phyloP scores from a whole-genome alignment of 2,888 invertebrate genomes.

The Leucoma salicis region DNA sequence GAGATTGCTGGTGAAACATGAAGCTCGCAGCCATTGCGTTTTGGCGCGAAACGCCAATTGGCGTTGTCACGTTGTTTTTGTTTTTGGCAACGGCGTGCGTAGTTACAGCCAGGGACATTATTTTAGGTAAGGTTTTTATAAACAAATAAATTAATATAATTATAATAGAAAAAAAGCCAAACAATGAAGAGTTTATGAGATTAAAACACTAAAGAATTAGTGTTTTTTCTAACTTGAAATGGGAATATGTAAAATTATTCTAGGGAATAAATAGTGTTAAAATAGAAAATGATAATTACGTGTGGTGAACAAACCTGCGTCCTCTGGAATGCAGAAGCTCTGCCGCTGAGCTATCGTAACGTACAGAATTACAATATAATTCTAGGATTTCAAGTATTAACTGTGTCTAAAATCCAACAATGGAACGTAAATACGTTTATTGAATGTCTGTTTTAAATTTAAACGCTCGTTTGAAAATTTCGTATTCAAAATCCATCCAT shows the following conservation, averaged over 20 bases:
- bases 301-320: too few relatives aligned
- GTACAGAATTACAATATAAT: too few relatives aligned
- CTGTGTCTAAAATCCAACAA: slow-evolving; percentile 33
- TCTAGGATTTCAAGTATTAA: slow-evolving; percentile 8
- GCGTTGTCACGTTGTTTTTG: slow-evolving; percentile 52
- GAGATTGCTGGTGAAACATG: slow-evolving; percentile 64
- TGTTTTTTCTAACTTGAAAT: too few relatives aligned
- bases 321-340: too few relatives aligned
- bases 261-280: too few relatives aligned
- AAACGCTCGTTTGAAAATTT: slow-evolving; percentile 43
- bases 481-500: slow-evolving; percentile 57
- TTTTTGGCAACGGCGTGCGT: slow-evolving; percentile 54
- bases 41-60: slow-evolving; percentile 73
- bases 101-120: slow-evolving; percentile 65
- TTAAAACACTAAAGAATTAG: too few relatives aligned
- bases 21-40: slow-evolving; percentile 60
- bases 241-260: too few relatives aligned
- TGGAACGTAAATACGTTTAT: slow-evolving; percentile 28
- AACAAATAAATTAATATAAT: neutral
- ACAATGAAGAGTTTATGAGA: too few relatives aligned
- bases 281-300: too few relatives aligned
- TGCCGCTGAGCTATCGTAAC: too few relatives aligned
- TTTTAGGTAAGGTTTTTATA: slow-evolving; percentile 60
- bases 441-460: slow-evolving; percentile 44
- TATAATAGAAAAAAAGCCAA: too few relatives aligned